Evolutionary conservation across 2,888 invertebrate genomes (phyloP).

Genomic region (Lasioglossum villosulum): DNA sequence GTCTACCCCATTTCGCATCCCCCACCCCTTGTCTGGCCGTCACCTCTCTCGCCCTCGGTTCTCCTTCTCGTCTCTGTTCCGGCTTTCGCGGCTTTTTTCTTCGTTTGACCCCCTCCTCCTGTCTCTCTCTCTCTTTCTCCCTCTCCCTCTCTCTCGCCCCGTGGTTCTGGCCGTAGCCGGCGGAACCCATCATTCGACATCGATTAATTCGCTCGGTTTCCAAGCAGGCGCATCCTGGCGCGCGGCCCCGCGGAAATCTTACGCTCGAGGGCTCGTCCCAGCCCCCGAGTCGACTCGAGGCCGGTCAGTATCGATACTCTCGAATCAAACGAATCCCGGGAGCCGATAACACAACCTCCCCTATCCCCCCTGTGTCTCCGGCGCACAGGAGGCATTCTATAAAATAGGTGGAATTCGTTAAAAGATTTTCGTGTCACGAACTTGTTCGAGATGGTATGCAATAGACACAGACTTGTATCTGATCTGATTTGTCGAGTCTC

Average conservation of each 20-base stretch:
- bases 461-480: neutral
- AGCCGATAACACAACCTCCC: neutral
- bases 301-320: constrained; percentile 12
- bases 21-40: constrained; percentile 18
- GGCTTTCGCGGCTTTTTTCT: constrained; percentile 19
- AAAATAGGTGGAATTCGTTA: neutral
- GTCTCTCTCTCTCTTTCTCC: neutral
- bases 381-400: neutral
- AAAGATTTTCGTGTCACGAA: neutral
- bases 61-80: constrained; percentile 11
- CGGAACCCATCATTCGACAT: constrained; percentile 69
- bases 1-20: constrained; percentile 44
- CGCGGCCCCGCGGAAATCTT: constrained; percentile 24
- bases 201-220: constrained; percentile 70
- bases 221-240: constrained; percentile 51
- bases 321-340: constrained; percentile 19
- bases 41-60: constrained; percentile 23
- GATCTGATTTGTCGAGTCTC: too few species aligned
- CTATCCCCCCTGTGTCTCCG: neutral
- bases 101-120: constrained; percentile 25
- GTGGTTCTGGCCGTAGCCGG: constrained; percentile 56
- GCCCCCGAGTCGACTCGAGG: neutral
- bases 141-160: constrained; percentile 14
- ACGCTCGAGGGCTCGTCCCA: constrained; percentile 10
- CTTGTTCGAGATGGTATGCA: neutral